Base-by-base conservation (phyloP, 2,797 vertebrate genomes). In the Squalus acanthias region DNA sequence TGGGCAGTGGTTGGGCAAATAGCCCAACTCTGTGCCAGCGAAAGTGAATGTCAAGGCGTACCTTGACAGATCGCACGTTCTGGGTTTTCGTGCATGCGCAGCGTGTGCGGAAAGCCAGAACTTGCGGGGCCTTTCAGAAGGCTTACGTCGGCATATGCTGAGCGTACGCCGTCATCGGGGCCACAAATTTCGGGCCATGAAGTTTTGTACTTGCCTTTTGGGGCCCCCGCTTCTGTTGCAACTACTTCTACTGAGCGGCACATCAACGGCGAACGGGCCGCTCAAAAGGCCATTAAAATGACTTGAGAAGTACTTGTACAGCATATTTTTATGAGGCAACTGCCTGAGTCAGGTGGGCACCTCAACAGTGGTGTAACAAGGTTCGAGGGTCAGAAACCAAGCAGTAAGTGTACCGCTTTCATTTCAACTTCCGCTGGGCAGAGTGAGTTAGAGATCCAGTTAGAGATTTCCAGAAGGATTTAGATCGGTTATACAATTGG, bases 401-500 rank as follows among this genome's bases (percentile, higher is more conserved):
- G 57, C 88, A 92, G 17, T 92, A 88, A 57, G 29, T 26, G 60
- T 92, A 63, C 1, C 29, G 4, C 60, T 33, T 65, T n/a, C 20
- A 24, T 50, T 50, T 50, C 22, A 50, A 50, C 46, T 85, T 22
- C 60, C 29, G 29, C 26, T 60, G 20, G 89, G n/a, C 29, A 17
- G 57, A n/a, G 15, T 92, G 57, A 92, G 17, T 67, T 39, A 63
- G 60, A 39, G 33, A n/a, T 39, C 33, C 2, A n/a, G 60, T 46
- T 12, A 10, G 39, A 69, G n/a, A 69, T 93, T 93, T 93, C 13
- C 63, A 93, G 91, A 24, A 46, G 63, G 63, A 93, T 9, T 93
- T 93, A 22, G 91, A 69, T 67, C 63, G 69, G 63, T 93, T 69
- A 46, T 22, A 91, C 91, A 93, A 93, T 39, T 93, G 91, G 33